Evolutionary conservation across 1,140 invertebrate species (phyloP).

Genomic region (Magallana angulata): DNA sequence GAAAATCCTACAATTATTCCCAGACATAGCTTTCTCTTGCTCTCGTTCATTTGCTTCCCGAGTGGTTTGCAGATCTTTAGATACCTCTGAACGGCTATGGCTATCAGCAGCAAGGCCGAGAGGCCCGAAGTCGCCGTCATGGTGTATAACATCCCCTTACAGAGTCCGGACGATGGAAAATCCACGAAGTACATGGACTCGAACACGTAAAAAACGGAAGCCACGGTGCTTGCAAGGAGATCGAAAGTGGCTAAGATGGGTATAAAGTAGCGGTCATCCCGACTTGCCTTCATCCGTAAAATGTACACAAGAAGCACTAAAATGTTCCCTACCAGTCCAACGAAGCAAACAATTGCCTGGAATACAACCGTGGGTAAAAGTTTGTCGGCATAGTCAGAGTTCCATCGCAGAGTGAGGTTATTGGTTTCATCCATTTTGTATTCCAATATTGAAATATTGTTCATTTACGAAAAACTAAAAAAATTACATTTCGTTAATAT

Average conservation of each 20-base stretch:
- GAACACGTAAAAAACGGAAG: constrained; percentile 30
- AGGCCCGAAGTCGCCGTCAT: constrained; percentile 7
- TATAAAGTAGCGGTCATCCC: constrained; percentile 50
- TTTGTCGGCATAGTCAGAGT: constrained; percentile 5
- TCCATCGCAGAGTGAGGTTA: constrained; percentile 19
- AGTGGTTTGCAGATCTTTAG: constrained; percentile 45
- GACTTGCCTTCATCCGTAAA: constrained; percentile 43
- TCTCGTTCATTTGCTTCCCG: constrained; percentile 34
- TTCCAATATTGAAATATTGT: too few relatives aligned
- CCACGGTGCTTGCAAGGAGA: constrained; percentile 25
- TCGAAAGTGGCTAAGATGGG: constrained; percentile 43
- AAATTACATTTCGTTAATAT: not conserved
- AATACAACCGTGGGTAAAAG: constrained; percentile 33
- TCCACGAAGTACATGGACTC: constrained; percentile 41
- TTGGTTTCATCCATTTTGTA: not conserved
- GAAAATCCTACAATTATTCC: not conserved
- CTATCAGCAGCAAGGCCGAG: constrained; percentile 37
- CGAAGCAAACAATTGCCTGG: not conserved
- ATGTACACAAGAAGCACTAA: constrained; percentile 41
- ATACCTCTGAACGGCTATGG: constrained; percentile 45
- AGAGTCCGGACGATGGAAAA: constrained; percentile 42
- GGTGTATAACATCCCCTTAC: constrained; percentile 39
- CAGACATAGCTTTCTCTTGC: constrained; percentile 18
- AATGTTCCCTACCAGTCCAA: constrained; percentile 44
- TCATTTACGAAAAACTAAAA: not conserved